Evolutionary conservation across 2,888 invertebrate species (phyloP).

Genomic region (Drosophila melanosoma): DNA sequence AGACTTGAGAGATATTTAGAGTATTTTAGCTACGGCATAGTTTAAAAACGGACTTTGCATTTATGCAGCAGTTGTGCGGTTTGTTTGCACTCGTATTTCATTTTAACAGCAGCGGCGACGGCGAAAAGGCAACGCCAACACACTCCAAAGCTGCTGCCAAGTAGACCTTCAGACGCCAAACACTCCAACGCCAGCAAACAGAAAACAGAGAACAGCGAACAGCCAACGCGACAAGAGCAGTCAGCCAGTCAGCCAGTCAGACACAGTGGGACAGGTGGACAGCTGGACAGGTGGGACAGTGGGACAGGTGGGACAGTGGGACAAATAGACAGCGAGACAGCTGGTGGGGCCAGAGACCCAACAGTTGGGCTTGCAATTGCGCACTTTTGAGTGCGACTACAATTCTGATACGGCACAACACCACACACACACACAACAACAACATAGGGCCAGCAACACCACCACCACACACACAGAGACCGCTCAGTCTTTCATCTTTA

Average conservation of each 20-base stretch:
- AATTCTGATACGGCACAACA: slow-evolving; percentile 59
- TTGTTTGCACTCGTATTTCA: slow-evolving; percentile 80
- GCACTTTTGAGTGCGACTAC: slow-evolving; percentile 73
- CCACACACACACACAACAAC: slow-evolving; percentile 7
- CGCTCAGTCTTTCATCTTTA: slow-evolving; percentile 44
- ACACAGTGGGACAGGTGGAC: slow-evolving; percentile 31
- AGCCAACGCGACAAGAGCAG: slow-evolving; percentile 59
- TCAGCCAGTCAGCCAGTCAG: slow-evolving; percentile 33
- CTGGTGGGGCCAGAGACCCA: slow-evolving; percentile 53
- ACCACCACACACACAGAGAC: slow-evolving; percentile 49
- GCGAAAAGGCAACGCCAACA: slow-evolving; percentile 65
- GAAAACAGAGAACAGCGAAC: slow-evolving; percentile 14
- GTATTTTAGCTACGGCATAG: slow-evolving; percentile 29
- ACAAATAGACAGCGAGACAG: slow-evolving; percentile 43
- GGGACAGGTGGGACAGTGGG: slow-evolving; percentile 43
- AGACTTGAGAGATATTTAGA: slow-evolving; percentile 20
- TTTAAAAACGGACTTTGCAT: slow-evolving; percentile 10
- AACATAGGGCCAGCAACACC: slow-evolving; percentile 8
- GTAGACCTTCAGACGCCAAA: slow-evolving; percentile 81
- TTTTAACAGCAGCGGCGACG: slow-evolving; percentile 59
- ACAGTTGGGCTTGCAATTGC: slow-evolving; percentile 77
- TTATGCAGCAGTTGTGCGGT: slow-evolving; percentile 46
- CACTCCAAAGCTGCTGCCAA: slow-evolving; percentile 78
- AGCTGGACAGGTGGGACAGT: slow-evolving; percentile 49
- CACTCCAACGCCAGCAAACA: slow-evolving; percentile 74